A percentile compares a stretch with the other conserved stretches of the same genome.
Evolutionary conservation across 37 sponge, comb jelly and placozoan genomes (phyloP).

Genomic region (Haliclona indistincta): DNA sequence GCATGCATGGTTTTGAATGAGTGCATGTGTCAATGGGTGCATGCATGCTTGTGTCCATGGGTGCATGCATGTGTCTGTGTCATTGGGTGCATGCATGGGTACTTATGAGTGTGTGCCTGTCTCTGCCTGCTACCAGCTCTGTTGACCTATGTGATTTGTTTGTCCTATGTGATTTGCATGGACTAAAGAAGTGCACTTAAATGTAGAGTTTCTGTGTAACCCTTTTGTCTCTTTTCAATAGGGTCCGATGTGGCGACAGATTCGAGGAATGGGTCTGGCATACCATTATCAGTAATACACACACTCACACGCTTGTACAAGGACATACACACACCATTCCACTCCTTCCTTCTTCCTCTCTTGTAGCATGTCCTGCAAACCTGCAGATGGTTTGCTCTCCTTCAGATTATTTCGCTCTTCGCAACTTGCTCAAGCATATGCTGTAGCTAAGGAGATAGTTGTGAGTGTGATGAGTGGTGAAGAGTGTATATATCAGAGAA

Average conservation of each 20-base stretch:
- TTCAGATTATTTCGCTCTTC: conserved; percentile 72
- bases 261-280: conserved; percentile 92
- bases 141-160: too few species aligned
- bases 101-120: too few species aligned
- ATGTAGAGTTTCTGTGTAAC: not conserved
- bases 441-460: conserved; percentile 76
- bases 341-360: not conserved
- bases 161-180: not conserved
- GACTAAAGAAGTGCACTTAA: not conserved
- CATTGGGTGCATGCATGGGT: too few species aligned
- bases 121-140: too few species aligned
- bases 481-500: not conserved
- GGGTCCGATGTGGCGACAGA: conserved; percentile 97
- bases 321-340: not conserved
- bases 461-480: conserved; percentile 21
- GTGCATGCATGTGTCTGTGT: too few species aligned
- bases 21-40: too few species aligned
- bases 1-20: too few species aligned
- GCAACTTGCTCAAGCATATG: conserved; percentile 78
- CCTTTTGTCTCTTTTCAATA: conserved; percentile 22
- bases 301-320: not conserved
- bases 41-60: too few species aligned
- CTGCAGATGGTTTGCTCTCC: conserved; percentile 63
- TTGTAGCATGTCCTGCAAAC: conserved; percentile 42
- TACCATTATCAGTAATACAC: conserved; percentile 71